Evolutionary conservation across 2,888 invertebrate genomes (phyloP).

Genomic region (Scaptomyza caliginosa): DNA sequence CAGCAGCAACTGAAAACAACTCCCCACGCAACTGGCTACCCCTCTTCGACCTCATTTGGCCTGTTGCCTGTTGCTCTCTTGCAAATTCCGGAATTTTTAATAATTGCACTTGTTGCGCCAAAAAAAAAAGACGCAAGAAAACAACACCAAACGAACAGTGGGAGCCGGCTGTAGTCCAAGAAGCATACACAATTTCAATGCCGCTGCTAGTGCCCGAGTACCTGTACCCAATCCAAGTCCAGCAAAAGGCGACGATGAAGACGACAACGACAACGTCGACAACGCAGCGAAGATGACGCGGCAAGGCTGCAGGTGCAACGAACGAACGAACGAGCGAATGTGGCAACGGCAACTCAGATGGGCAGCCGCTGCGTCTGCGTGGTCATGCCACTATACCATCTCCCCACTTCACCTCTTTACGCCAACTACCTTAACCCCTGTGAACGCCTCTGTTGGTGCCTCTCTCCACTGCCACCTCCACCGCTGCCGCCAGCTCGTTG

Average conservation of each 20-base stretch:
- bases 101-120: conserved; percentile 79
- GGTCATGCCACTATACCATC: conserved; percentile 56
- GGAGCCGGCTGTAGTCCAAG: conserved; percentile 60
- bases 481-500: conserved; percentile 53
- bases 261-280: conserved; percentile 64
- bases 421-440: conserved; percentile 4
- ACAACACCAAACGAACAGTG: conserved; percentile 59
- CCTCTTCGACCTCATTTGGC: neutral
- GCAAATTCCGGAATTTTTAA: conserved; percentile 78
- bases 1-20: conserved; percentile 62
- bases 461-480: conserved; percentile 11
- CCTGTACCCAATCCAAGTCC: conserved; percentile 33
- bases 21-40: conserved; percentile 70
- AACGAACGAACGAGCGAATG: conserved; percentile 34
- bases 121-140: conserved; percentile 53
- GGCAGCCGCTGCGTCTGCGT: conserved; percentile 78
- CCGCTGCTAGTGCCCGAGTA: conserved; percentile 10
- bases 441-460: conserved; percentile 11
- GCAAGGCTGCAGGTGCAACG: conserved; percentile 79
- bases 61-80: conserved; percentile 17
- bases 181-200: conserved; percentile 23
- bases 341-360: conserved; percentile 46
- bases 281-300: conserved; percentile 71
- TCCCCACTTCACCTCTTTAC: neutral
- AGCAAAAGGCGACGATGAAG: conserved; percentile 72